Evolutionary conservation across 2,888 invertebrate genomes (phyloP).

Genomic region (Drosophila melanosoma): DNA sequence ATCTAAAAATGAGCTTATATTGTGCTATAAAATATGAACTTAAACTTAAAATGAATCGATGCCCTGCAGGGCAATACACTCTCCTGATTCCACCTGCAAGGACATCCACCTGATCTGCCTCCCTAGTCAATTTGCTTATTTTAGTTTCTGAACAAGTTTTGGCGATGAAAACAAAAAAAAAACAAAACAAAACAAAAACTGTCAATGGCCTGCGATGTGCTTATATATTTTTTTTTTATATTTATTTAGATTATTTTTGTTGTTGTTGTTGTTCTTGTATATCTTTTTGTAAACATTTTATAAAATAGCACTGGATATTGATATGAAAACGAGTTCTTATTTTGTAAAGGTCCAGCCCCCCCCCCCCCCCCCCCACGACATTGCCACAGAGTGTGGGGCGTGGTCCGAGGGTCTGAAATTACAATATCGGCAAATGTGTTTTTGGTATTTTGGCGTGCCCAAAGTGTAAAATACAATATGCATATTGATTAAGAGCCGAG

Average conservation of each 20-base stretch:
- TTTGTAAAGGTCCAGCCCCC: constrained; percentile 43
- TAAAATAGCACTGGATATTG: constrained; percentile 26
- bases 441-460: constrained; percentile 8
- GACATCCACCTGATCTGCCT: constrained; percentile 73
- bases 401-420: constrained; percentile 42
- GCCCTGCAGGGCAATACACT: not conserved
- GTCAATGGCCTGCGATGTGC: constrained; percentile 55
- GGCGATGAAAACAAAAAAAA: not conserved
- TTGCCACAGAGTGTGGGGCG: constrained; percentile 20
- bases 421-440: constrained; percentile 13
- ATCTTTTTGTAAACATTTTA: constrained; percentile 49
- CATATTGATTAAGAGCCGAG: constrained; percentile 29
- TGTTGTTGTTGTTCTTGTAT: constrained; percentile 4
- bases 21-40: not conserved
- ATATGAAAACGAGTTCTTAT: constrained; percentile 43
- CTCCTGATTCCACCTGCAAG: constrained; percentile 55
- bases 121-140: not conserved
- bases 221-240: constrained; percentile 17
- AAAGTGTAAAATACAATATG: constrained; percentile 30
- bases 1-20: not conserved
- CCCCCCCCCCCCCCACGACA: not conserved
- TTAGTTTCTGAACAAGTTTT: constrained; percentile 28
- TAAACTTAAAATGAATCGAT: not conserved
- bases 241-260: constrained; percentile 25
- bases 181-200: constrained; percentile 30